A percentile compares a stretch with the other conserved stretches of the same genome.
Evolutionary conservation across 2,888 invertebrate genomes (phyloP).

Genomic region (Drosophila limbata): DNA sequence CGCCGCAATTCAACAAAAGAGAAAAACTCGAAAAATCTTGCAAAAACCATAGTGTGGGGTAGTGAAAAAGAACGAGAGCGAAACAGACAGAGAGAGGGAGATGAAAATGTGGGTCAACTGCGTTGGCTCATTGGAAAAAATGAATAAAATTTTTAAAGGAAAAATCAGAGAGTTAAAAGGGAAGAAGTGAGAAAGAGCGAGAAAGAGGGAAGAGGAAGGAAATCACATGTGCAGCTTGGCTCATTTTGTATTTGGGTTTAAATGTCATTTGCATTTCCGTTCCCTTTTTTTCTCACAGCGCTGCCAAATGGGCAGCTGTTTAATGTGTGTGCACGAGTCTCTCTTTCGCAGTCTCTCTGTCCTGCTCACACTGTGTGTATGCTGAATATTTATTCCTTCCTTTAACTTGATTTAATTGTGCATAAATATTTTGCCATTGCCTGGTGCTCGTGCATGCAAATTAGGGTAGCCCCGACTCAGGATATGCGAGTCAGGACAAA

Average conservation of each 20-base stretch:
- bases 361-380: not conserved
- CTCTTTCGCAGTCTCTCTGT: not conserved
- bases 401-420: conserved; percentile 81
- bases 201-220: not conserved
- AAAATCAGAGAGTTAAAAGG: not conserved
- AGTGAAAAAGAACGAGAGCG: too few relatives aligned
- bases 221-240: conserved; percentile 53
- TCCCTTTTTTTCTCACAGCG: conserved; percentile 17
- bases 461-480: conserved; percentile 47
- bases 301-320: conserved; percentile 62
- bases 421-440: conserved; percentile 79
- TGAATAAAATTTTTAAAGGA: conserved; percentile 17
- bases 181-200: not conserved
- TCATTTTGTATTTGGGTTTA: conserved; percentile 55
- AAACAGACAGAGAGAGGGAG: not conserved
- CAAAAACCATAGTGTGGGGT: conserved; percentile 2
- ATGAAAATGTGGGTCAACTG: conserved; percentile 70
- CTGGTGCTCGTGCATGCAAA: conserved; percentile 70
- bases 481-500: conserved; percentile 26
- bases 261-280: conserved; percentile 74
- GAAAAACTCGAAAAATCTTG: conserved; percentile 32
- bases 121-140: conserved; percentile 53
- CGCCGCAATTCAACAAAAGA: conserved; percentile 56
- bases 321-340: conserved; percentile 24
- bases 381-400: conserved; percentile 69